phyloP scores from a whole-genome alignment of 2,113 vertebrate species.

The Megaleporinus macrocephalus region DNA sequence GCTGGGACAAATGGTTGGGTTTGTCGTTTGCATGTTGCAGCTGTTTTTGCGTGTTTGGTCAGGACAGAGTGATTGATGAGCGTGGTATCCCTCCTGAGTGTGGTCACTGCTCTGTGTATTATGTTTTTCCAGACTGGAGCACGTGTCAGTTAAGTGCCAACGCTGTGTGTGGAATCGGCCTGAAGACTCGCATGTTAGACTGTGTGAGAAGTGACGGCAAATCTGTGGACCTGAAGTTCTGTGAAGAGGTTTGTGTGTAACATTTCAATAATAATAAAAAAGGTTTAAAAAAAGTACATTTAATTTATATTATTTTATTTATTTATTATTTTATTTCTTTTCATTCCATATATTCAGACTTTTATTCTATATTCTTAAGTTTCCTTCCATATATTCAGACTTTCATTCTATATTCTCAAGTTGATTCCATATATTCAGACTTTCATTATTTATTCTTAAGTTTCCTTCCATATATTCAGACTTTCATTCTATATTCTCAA shows the following conservation, averaged over 20 bases:
- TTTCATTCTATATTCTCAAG: no score
- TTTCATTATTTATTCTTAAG: no score
- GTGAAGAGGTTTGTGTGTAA: constrained; percentile 86
- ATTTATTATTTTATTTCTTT: no score
- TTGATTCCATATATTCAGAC: no score
- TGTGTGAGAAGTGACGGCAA: constrained; percentile 96
- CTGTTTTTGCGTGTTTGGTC: neutral
- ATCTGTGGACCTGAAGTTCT: constrained; percentile 92
- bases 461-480: no score
- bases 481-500: no score
- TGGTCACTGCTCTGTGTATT: constrained; percentile 19
- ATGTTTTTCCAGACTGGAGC: constrained; percentile 88
- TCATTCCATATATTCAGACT: no score
- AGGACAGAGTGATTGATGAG: neutral
- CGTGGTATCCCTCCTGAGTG: neutral
- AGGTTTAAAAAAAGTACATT: neutral
- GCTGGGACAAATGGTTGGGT: neutral
- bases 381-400: no score
- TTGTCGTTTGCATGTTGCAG: neutral
- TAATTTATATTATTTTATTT: no score
- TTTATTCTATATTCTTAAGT: no score
- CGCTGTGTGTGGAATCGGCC: constrained; percentile 90
- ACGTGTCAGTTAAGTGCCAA: constrained; percentile 95
- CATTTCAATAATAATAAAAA: neutral
- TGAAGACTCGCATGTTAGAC: constrained; percentile 96